Conservation (phyloP, 2,113 vertebrate species). For the Megaceryle torquata region DNA sequence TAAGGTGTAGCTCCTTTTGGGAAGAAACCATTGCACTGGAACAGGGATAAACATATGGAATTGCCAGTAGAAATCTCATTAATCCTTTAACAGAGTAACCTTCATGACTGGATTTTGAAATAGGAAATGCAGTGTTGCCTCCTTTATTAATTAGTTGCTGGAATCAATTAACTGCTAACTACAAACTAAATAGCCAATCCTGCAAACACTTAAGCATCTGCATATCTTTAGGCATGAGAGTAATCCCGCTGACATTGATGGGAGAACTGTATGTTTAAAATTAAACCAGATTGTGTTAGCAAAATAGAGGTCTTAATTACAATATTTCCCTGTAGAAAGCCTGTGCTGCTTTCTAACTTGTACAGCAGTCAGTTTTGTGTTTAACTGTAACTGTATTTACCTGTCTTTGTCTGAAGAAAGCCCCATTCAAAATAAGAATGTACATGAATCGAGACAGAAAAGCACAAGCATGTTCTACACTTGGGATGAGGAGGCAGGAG, state of each 20-base stretch:
- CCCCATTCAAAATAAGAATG: background rate
- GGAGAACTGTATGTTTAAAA: background rate
- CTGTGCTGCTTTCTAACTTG: background rate
- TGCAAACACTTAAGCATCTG: background rate
- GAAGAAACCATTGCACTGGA: background rate
- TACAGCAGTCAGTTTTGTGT: background rate
- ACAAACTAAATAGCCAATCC: background rate
- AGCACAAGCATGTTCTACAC: background rate
- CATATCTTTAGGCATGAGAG: background rate
- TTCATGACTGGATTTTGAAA: slow-evolving; percentile 10
- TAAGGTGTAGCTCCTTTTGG: background rate
- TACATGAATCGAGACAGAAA: background rate
- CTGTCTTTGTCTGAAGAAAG: background rate
- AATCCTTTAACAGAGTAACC: slow-evolving; percentile 5
- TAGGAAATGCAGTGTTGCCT: background rate
- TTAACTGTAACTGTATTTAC: background rate
- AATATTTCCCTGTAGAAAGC: background rate
- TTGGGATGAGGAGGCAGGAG: too few relatives aligned
- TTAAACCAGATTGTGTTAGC: background rate
- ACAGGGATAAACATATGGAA: background rate
- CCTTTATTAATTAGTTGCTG: slow-evolving; percentile 29
- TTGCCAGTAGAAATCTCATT: background rate
- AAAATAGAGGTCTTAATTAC: background rate
- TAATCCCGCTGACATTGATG: background rate
- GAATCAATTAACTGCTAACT: slow-evolving; percentile 20